Evolutionary conservation across 1,140 invertebrate genomes (phyloP).

Genomic region (Heliothis virescens): DNA sequence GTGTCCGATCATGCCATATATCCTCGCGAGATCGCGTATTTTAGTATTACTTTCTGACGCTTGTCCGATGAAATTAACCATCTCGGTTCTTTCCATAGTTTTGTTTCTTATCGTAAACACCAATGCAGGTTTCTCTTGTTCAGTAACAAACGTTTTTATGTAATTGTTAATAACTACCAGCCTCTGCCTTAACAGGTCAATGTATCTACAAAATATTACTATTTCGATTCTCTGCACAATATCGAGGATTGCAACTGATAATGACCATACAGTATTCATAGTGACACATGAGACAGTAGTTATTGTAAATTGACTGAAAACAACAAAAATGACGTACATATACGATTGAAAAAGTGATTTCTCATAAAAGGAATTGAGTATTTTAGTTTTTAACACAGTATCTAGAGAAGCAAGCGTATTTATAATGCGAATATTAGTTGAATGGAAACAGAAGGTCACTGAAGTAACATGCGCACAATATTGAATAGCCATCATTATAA

Average conservation of each 20-base stretch:
- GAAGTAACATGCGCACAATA: background rate
- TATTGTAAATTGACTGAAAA: background rate
- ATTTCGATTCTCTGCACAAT: conserved; percentile 57
- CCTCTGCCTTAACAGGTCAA: conserved; percentile 59
- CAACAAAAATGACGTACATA: conserved; percentile 1
- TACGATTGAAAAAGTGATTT: conserved; percentile 8
- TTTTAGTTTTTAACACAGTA: background rate
- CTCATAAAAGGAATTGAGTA: background rate
- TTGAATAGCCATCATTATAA: background rate
- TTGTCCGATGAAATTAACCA: conserved; percentile 59
- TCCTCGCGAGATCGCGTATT: conserved; percentile 60
- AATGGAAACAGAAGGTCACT: background rate
- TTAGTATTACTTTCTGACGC: conserved; percentile 58
- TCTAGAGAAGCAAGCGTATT: conserved; percentile 19
- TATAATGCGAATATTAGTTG: conserved; percentile 14
- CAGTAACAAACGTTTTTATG: conserved; percentile 58
- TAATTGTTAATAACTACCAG: conserved; percentile 64
- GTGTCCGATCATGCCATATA: conserved; percentile 64
- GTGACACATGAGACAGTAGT: background rate
- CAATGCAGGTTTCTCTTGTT: conserved; percentile 42
- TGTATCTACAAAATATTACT: conserved; percentile 61
- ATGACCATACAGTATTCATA: background rate
- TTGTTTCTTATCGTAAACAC: conserved; percentile 51
- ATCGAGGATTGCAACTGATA: background rate
- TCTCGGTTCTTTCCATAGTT: conserved; percentile 19